phyloP scores from a whole-genome alignment of 1,140 invertebrate species.

The Anadara kagoshimensis region DNA sequence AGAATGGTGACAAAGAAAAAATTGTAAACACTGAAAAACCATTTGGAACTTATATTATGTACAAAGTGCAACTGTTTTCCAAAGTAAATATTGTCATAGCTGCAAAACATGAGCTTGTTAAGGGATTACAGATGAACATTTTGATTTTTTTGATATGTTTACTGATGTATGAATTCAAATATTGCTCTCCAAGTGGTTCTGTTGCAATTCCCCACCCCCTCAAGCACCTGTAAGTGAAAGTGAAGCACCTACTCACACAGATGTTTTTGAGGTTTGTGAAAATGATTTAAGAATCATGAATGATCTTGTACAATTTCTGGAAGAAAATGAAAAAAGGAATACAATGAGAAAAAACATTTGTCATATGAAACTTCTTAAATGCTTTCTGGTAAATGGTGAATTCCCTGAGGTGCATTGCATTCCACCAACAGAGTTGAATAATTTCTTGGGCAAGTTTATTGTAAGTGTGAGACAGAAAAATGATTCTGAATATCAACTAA shows the following conservation, averaged over 20 bases:
- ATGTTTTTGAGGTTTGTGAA: not conserved
- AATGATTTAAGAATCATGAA: not conserved
- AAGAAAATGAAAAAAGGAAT: not conserved
- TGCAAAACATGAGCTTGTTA: not conserved
- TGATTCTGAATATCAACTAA: slow-evolving; percentile 8
- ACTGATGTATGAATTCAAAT: not conserved
- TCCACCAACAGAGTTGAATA: not conserved
- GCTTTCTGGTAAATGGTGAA: not conserved
- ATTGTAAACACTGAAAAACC: not conserved
- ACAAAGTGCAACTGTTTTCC: not conserved
- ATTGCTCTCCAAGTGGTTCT: not conserved
- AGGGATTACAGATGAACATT: not conserved
- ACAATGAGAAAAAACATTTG: not conserved
- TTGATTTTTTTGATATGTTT: not conserved
- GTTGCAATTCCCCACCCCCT: too few species aligned
- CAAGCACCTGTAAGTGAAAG: too few species aligned
- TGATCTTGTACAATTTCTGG: not conserved
- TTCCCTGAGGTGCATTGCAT: not conserved
- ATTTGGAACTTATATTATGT: not conserved
- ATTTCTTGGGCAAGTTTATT: slow-evolving; percentile 5
- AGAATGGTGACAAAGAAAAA: not conserved
- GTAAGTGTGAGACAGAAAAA: slow-evolving; percentile 4
- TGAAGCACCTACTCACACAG: too few species aligned
- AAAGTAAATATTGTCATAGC: not conserved
- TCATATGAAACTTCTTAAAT: slow-evolving; percentile 3